Evolutionary conservation across 2,113 vertebrate genomes (phyloP), one percentile per base, ranked within the genome.

Genomic region (Pungitius pungitius): DNA sequence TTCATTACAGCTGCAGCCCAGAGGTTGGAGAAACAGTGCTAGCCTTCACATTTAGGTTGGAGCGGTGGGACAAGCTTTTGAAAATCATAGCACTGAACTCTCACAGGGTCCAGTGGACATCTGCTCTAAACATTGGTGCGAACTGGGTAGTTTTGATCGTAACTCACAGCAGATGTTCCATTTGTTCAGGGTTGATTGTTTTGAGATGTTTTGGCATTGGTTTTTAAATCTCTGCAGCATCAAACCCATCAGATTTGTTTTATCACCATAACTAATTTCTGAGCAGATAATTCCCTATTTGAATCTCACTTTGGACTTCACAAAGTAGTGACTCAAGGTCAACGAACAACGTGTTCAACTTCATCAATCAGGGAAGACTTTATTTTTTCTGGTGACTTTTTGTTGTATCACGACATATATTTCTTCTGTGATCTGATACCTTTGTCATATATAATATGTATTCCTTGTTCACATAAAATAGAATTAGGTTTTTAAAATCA

Each of bases 1-100:
- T 69, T 55, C 12, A 76, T 83, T n/a, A 69, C 12, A 72, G 45
- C 43, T 56, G 39, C 26, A 51, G 61, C 40, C 37, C 27, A 43
- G 56, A 66, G 18, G 75, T 73, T 59, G 30, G 13, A 57, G 0
- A 57, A 18, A 43, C 33, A 37, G 8, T 42, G 6, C 12, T 33
- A 9, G 40, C 7, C 14, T 30, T 60, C 0, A 3, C 42, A 37
- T 56, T 63, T 10, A 3, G 42, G 17, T 35, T 63, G 59, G 18
- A 63, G 39, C 22, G 7, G 20, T 30, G 10, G 3, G 24, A 22
- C 11, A 17, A 33, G 43, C 27, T 30, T 22, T n/a, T 11, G 40
- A 37, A 56, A 73, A 63, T 56, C 40, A 59, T 47, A 49, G 24
- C 20, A 33, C 17, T 55, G 54, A 35, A 57, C 18, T 22, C 49